A percentile compares a stretch with the other conserved stretches of the same genome.
Evolutionary conservation across 2,113 vertebrate genomes (phyloP).

Genomic region (Brachypodius melanocephalos): DNA sequence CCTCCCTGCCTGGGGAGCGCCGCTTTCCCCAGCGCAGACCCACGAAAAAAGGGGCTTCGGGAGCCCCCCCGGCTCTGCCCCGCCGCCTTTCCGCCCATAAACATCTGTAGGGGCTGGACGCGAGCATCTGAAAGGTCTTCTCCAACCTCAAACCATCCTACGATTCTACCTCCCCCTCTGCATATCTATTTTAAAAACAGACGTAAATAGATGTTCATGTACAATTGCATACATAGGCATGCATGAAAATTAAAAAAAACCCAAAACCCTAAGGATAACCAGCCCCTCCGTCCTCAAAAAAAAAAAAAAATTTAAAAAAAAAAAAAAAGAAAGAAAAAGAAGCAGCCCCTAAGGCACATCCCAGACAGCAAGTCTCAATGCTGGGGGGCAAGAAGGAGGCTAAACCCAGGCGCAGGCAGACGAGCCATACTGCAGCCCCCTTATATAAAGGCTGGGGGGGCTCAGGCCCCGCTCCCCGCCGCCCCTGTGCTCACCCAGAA

Average conservation of each 20-base stretch:
- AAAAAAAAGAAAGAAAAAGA: not conserved
- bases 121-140: not conserved
- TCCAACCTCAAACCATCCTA: not conserved
- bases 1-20: not conserved
- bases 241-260: not conserved
- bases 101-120: not conserved
- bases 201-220: not conserved
- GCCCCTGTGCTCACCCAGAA: slow-evolving; percentile 50
- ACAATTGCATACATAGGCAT: accelerated
- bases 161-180: not conserved
- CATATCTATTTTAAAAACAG: not conserved
- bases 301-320: no score
- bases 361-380: not conserved
- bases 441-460: not conserved
- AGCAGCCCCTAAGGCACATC: not conserved
- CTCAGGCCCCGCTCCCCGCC: not conserved
- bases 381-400: not conserved
- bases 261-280: not conserved
- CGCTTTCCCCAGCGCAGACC: not conserved
- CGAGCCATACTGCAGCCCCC: not conserved
- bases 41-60: not conserved
- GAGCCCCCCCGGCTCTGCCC: not conserved
- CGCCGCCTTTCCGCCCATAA: not conserved
- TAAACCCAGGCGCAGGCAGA: not conserved
- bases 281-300: not conserved